Percentiles rank a stretch among this genome's conserved stretches.
Evolutionary conservation across 2,797 vertebrate species (phyloP).

Genomic region (Sebastes nivosus): DNA sequence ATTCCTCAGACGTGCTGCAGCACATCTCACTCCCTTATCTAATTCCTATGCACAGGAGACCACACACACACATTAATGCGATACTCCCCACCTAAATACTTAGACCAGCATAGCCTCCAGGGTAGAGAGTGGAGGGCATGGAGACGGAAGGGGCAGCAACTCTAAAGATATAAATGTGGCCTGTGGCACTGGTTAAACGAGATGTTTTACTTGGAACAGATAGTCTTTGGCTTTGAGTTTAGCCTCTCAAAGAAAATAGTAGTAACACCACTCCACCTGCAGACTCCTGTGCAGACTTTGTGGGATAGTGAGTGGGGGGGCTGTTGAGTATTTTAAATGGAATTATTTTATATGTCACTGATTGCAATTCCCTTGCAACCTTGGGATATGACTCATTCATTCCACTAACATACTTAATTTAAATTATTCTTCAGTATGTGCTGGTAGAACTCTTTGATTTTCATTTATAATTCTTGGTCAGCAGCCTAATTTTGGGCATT

Average conservation of each 20-base stretch:
- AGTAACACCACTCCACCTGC: not conserved
- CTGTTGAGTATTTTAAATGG: constrained; percentile 4
- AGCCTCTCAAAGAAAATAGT: constrained; percentile 5
- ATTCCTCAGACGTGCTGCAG: constrained; percentile 32
- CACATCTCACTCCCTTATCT: constrained; percentile 3
- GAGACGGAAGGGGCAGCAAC: not conserved
- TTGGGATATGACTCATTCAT: not conserved
- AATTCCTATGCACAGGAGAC: not conserved
- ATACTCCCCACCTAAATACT: not conserved
- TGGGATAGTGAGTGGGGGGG: not conserved
- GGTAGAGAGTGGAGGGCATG: not conserved
- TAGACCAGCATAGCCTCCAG: not conserved
- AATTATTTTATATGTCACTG: constrained; percentile 6
- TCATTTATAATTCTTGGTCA: not conserved
- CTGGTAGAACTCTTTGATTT: not conserved
- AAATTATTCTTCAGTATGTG: not conserved
- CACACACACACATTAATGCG: constrained; percentile 1
- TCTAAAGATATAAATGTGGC: not conserved
- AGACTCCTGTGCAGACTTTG: constrained; percentile 1
- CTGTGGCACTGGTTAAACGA: constrained; percentile 25
- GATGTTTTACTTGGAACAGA: constrained; percentile 21
- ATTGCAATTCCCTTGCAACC: constrained; percentile 4
- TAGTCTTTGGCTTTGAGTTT: constrained; percentile 1
- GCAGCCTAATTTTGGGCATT: not conserved
- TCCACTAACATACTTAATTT: not conserved